A percentile compares a stretch with the other conserved stretches of the same genome.
Conservation (phyloP, 2,113 vertebrate species). For the Rhinoderma darwinii region DNA sequence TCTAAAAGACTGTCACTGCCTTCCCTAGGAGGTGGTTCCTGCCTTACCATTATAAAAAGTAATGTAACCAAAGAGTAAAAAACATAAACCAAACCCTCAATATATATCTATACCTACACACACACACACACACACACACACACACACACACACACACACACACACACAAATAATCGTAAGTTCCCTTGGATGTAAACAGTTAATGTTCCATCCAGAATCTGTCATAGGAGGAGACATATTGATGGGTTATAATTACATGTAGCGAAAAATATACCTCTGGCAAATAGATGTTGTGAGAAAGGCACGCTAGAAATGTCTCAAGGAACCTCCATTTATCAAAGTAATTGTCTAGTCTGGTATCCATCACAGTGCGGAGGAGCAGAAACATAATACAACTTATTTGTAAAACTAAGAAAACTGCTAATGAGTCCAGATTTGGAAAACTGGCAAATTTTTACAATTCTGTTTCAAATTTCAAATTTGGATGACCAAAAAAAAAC, state of each 20-base stretch:
- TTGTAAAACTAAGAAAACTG: neutral
- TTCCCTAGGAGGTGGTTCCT: neutral
- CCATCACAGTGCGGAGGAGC: neutral
- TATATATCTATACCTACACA: too few relatives aligned
- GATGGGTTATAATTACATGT: neutral
- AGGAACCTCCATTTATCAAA: slow-evolving; percentile 29
- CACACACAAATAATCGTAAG: too few relatives aligned
- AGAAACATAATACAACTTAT: slow-evolving; percentile 32
- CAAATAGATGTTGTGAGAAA: slow-evolving; percentile 12
- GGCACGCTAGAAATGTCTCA: slow-evolving; percentile 23
- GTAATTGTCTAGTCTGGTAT: slow-evolving; percentile 50
- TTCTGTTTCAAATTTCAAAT: slow-evolving; percentile 14
- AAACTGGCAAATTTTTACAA: slow-evolving; percentile 22
- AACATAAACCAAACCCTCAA: neutral
- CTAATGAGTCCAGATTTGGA: slow-evolving; percentile 11
- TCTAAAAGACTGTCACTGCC: neutral
- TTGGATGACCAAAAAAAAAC: neutral
- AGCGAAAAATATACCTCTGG: neutral
- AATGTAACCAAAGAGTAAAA: neutral
- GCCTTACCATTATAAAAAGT: neutral
- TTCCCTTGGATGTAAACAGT: neutral
- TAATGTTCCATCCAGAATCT: neutral
- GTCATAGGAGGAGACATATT: neutral
- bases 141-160: too few relatives aligned
- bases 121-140: too few relatives aligned